phyloP scores from a whole-genome alignment of 2,113 vertebrate genomes.

The Myanophis thanlyinensis region DNA sequence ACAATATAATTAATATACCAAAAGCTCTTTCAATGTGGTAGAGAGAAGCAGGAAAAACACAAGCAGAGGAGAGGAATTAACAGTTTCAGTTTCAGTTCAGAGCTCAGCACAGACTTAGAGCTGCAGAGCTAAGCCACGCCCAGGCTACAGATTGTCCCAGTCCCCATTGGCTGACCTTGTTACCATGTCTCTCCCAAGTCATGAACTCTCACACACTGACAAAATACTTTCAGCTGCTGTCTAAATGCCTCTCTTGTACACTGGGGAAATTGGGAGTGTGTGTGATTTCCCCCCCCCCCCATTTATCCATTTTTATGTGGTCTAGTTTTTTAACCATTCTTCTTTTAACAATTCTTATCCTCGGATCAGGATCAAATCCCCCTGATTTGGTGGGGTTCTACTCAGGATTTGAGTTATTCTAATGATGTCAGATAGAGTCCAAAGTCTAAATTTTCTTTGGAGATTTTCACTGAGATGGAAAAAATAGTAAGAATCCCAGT shows the following conservation, averaged over 20 bases:
- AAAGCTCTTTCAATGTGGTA: too few species aligned
- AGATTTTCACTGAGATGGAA: background rate
- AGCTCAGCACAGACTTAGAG: too few species aligned
- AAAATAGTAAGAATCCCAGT: background rate
- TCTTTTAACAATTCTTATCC: background rate
- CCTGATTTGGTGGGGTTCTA: background rate
- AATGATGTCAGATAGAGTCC: background rate
- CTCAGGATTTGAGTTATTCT: background rate
- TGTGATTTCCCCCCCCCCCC: background rate
- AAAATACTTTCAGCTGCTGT: background rate
- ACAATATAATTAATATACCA: too few species aligned
- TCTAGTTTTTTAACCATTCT: background rate
- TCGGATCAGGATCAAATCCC: too few species aligned
- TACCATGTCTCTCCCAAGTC: too few species aligned
- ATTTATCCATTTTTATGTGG: background rate
- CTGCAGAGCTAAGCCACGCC: too few species aligned
- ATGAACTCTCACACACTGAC: too few species aligned
- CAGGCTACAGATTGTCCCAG: too few species aligned
- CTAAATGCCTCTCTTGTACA: background rate
- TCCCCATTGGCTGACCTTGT: too few species aligned
- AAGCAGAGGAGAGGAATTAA: too few species aligned
- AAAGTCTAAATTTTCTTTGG: background rate
- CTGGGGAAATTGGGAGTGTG: background rate
- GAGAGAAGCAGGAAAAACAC: too few species aligned
- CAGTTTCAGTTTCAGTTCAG: too few species aligned